Evolutionary conservation across 2,888 invertebrate genomes (phyloP), one percentile per base, ranked within the genome.

Genomic region (Mycalesis mineus): DNA sequence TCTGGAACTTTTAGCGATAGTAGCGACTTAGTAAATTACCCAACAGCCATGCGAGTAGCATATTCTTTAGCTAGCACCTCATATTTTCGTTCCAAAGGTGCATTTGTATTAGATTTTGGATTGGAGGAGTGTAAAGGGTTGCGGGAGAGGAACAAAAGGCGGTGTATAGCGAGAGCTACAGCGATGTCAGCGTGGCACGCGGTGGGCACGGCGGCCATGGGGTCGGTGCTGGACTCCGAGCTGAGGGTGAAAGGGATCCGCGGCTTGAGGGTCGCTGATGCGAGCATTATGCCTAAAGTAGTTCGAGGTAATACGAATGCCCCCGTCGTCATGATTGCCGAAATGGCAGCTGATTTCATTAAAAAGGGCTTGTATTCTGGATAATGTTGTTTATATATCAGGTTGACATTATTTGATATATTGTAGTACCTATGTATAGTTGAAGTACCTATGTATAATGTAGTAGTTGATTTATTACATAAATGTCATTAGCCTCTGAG

Each of bases 141-240:
- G 65, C 8, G 14, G 0, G 68, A 56, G 0, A 70, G 69, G 15
- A 87, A 85, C 5, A 80, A 80, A 67, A 78, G 90, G 75, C 82
- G 74, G 52, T 93, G 93, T 66, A 68, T 66, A 11, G 73, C 84
- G 1, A 69, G 50, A 37, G 71, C 73, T 22, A 69, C 75, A 64
- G 84, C 76, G 11, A 78, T 74, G 67, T 73, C 87, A 0, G 86
- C 86, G 11, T 87, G 85, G 85, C 88, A 88, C 62, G 70, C 86
- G 0, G 86, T 76, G 6, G 88, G 88, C 1, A 84, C 87, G 0
- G 78, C 80, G 0, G 75, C 83, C 0, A 72, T 87, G 78, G 88
- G 86, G 0, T 17, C 64, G 1, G 88, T 84, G 11, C 69, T 87
- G 41, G 84, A 87, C 61, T 57, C 62, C 0, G 31, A 65, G 53